A percentile compares a stretch with the other conserved stretches of the same genome.
Evolutionary conservation across 2,113 vertebrate genomes (phyloP).

Genomic region (Muntiacus muntjak): DNA sequence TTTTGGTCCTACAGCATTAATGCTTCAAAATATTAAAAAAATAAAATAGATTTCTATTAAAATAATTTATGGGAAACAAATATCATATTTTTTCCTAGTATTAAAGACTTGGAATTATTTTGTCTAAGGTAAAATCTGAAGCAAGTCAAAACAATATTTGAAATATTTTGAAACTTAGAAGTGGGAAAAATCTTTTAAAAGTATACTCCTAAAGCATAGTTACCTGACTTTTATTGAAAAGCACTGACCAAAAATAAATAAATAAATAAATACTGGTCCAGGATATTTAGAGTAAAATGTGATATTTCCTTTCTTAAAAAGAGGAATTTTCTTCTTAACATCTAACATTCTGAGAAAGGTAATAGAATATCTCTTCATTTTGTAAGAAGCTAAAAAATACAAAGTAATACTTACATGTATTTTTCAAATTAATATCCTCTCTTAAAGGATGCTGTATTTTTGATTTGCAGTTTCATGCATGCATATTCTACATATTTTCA

Average conservation of each 20-base stretch:
- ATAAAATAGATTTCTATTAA: slow-evolving; percentile 71
- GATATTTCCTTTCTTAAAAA: not conserved
- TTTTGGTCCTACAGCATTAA: slow-evolving; percentile 73
- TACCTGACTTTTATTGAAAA: slow-evolving; percentile 40
- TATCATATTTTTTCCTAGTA: slow-evolving; percentile 38
- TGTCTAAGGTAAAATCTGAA: slow-evolving; percentile 47
- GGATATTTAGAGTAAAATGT: slow-evolving; percentile 26
- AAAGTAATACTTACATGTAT: not conserved
- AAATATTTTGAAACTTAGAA: slow-evolving; percentile 58
- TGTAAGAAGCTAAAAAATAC: slow-evolving; percentile 43
- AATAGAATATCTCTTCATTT: slow-evolving; percentile 49
- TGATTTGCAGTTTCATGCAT: not conserved
- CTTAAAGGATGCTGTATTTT: not conserved
- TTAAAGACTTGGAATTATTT: slow-evolving; percentile 17
- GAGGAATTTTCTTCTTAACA: slow-evolving; percentile 38
- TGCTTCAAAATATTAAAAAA: slow-evolving; percentile 75
- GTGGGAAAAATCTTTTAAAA: slow-evolving; percentile 20
- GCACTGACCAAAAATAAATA: slow-evolving; percentile 41
- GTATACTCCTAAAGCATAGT: slow-evolving; percentile 28
- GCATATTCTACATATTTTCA: not conserved
- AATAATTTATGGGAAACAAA: slow-evolving; percentile 72
- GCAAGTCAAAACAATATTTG: slow-evolving; percentile 21
- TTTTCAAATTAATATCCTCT: not conserved
- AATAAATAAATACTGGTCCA: slow-evolving; percentile 45
- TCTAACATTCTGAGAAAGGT: not conserved